Percentiles rank a stretch among this genome's conserved stretches.
Conservation (phyloP, 2,797 vertebrate genomes). For the Phylloscopus collybita region DNA sequence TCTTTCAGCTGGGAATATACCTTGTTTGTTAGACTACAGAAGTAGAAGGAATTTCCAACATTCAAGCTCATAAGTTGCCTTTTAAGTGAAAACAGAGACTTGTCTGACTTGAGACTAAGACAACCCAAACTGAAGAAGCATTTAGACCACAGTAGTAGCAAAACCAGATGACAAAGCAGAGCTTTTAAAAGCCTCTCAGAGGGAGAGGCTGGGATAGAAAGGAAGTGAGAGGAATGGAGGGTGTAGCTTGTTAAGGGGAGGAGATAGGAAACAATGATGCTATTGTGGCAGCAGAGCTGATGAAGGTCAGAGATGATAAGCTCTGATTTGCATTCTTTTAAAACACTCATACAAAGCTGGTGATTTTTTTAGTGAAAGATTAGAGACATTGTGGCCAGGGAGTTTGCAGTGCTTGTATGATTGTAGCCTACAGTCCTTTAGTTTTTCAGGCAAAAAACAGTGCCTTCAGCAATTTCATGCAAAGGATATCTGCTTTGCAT, state of each 20-base stretch:
- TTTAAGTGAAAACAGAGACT: conserved; percentile 1
- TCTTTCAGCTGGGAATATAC: not conserved
- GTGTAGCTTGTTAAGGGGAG: not conserved
- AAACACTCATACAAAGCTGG: not conserved
- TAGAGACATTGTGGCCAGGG: not conserved
- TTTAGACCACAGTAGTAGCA: not conserved
- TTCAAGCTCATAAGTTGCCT: not conserved
- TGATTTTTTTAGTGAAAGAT: conserved; percentile 14
- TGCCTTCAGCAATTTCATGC: not conserved
- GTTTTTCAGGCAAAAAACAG: not conserved
- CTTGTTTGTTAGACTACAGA: not conserved
- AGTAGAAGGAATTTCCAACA: not conserved
- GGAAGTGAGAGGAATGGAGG: conserved; percentile 18
- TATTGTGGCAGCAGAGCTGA: conserved; percentile 6
- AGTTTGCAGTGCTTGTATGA: not conserved
- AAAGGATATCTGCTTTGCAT: conserved; percentile 16
- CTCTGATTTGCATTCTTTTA: conserved; percentile 24
- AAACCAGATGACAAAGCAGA: conserved; percentile 34
- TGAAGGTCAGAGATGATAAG: conserved; percentile 22
- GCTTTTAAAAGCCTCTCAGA: conserved; percentile 14
- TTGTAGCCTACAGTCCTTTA: not conserved
- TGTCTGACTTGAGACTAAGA: not conserved
- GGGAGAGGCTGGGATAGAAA: conserved; percentile 1
- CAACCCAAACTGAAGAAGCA: not conserved
- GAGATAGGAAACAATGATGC: conserved; percentile 33